Evolutionary conservation across 2,797 vertebrate species (phyloP), one percentile per base, ranked within the genome.

Genomic region (Sternarchorhynchus goeldii): DNA sequence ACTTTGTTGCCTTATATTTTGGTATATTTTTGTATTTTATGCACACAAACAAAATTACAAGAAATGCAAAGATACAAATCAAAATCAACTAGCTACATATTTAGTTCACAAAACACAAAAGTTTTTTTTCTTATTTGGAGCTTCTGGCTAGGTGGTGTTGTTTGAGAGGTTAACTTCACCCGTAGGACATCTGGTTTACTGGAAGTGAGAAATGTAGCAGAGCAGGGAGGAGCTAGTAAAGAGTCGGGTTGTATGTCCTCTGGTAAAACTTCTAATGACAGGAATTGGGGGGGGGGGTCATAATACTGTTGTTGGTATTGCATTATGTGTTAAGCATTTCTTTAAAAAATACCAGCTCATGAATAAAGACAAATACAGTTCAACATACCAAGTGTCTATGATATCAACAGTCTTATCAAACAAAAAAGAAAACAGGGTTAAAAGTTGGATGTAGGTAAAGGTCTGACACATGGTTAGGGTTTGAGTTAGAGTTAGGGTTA

Each of bases 301-400:
- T 77, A 12, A 21, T 10, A 5, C 55, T 80, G 74, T 84, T 82
- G 77, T 83, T 78, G 45, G 45, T 50, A 64, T 84, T 80, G 77
- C 67, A 18, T 77, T 71, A 50, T 72, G 63, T 76, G 78, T 76
- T 83, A 79, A 84, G n/a, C 80, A 67, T 65, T 12, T 81, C 67
- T 59, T 79, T 80, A 78, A 85, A 82, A 85, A 80, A 85, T 83
- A 75, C 82, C 79, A 72, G 29, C 74, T 83, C 62, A 83, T 62
- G 56, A 71, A 74, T 64, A 66, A 81, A 71, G 41, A 63, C 36
- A 65, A 75, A 72, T 66, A 55, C 36, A 39, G 76, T 78, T 77
- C 56, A 77, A 74, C 58, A 25, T 66, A 34, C 16, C 6, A 50
- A 17, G 57, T 68, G 25, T 62, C 16, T 67, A 4, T 75, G 34